Percentiles rank a stretch among this genome's conserved stretches.
phyloP scores from a whole-genome alignment of 2,888 invertebrate genomes.

The Exocentrus adspersus region DNA sequence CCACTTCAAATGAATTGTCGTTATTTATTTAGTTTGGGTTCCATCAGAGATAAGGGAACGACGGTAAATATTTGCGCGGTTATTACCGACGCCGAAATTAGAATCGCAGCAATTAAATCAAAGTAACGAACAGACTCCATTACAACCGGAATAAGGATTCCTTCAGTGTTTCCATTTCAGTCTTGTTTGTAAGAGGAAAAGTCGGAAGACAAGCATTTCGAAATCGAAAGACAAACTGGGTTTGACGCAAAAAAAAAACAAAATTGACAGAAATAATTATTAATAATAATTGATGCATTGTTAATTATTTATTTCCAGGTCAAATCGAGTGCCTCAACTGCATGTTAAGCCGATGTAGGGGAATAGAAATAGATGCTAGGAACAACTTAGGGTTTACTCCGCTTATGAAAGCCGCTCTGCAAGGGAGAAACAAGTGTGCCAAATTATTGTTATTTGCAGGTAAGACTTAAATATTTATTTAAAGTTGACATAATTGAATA shows the following conservation, averaged over 20 bases:
- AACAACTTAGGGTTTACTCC: constrained; percentile 78
- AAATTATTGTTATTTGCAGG: constrained; percentile 79
- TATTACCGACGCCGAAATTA: too few species aligned
- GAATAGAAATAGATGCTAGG: constrained; percentile 74
- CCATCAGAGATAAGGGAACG: background rate
- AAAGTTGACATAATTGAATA: too few species aligned
- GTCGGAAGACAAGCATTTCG: too few species aligned
- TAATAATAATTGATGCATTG: background rate
- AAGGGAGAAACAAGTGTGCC: constrained; percentile 78
- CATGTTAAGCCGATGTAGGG: constrained; percentile 72
- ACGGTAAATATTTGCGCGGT: background rate
- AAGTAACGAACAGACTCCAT: too few species aligned
- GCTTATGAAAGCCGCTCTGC: constrained; percentile 79
- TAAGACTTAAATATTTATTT: constrained; percentile 55
- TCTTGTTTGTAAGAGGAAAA: too few species aligned
- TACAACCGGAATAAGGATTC: too few species aligned
- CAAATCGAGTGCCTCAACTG: constrained; percentile 76
- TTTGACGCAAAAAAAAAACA: background rate
- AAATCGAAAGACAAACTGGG: background rate
- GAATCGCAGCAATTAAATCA: too few species aligned
- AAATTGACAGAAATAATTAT: background rate
- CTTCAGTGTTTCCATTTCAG: too few species aligned
- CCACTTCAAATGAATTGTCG: background rate
- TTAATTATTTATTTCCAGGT: constrained; percentile 66
- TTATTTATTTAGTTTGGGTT: background rate